Conservation (phyloP, 2,888 invertebrate genomes). For the Sylvicola fuscatus region DNA sequence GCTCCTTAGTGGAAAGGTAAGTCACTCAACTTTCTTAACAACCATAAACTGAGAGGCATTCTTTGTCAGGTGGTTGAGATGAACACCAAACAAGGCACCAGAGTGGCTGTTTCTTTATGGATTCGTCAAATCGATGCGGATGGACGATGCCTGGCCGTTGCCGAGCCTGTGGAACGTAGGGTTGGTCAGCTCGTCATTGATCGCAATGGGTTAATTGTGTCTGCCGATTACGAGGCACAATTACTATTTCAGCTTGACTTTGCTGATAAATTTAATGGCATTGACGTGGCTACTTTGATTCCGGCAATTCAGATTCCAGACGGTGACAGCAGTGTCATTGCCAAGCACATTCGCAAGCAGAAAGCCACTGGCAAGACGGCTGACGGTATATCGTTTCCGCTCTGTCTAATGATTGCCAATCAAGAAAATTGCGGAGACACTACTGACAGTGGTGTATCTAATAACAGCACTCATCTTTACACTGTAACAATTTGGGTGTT, state of each 20-base stretch:
- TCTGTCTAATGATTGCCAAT: constrained; percentile 31
- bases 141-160: constrained; percentile 38
- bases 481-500: constrained; percentile 28
- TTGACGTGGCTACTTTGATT: constrained; percentile 29
- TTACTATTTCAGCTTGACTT: constrained; percentile 33
- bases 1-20: constrained; percentile 39
- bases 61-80: constrained; percentile 35
- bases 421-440: constrained; percentile 8
- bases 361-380: constrained; percentile 41
- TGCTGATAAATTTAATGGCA: constrained; percentile 28
- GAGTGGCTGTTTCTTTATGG: constrained; percentile 44
- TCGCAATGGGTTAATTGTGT: constrained; percentile 12
- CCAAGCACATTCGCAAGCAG: constrained; percentile 33
- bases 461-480: constrained; percentile 6
- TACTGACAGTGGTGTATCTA: constrained; percentile 7
- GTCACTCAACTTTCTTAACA: not conserved
- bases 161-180: constrained; percentile 36
- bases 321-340: constrained; percentile 16
- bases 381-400: constrained; percentile 39
- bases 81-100: constrained; percentile 30
- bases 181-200: constrained; percentile 14
- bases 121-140: constrained; percentile 34
- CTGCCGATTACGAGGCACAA: constrained; percentile 24
- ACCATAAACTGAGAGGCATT: constrained; percentile 1
- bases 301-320: constrained; percentile 30